A percentile compares a stretch with the other conserved stretches of the same genome.
phyloP scores from a whole-genome alignment of 2,113 vertebrate species.

The Pteronura brasiliensis region DNA sequence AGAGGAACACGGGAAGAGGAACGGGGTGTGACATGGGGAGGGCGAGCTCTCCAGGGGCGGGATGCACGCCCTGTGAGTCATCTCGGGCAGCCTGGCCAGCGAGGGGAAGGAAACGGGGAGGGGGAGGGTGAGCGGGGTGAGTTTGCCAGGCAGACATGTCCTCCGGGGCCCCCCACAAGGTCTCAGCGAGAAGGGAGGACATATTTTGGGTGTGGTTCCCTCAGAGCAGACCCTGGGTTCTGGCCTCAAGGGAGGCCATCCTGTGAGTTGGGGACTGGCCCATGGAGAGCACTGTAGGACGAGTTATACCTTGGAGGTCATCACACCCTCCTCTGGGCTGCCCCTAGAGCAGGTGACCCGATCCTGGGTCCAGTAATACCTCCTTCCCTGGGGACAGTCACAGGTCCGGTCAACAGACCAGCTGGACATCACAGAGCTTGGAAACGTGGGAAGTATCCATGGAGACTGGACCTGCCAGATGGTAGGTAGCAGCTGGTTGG shows the following conservation, averaged over 20 bases:
- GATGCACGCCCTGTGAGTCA: background rate
- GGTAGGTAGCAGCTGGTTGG: fast-evolving
- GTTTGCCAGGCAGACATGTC: background rate
- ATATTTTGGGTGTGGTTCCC: background rate
- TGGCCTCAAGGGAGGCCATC: background rate
- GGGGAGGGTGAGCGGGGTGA: background rate
- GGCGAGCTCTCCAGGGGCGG: background rate
- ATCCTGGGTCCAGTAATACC: background rate
- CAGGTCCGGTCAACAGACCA: background rate
- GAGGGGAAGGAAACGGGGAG: background rate
- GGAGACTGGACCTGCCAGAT: too few species aligned
- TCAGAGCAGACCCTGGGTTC: background rate
- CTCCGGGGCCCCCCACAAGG: background rate
- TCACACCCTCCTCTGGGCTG: background rate
- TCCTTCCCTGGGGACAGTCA: background rate
- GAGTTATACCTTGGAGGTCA: background rate
- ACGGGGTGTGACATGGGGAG: fast-evolving
- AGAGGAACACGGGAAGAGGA: background rate
- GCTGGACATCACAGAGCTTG: too few species aligned
- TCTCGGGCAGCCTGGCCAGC: background rate
- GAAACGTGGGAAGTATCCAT: too few species aligned
- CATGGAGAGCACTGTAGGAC: background rate
- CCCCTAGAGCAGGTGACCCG: background rate
- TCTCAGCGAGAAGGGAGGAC: background rate
- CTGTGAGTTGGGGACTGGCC: background rate